Evolutionary conservation across 1,140 invertebrate genomes (phyloP), one percentile per base, ranked within the genome.

Genomic region (Mizuhopecten yessoensis): DNA sequence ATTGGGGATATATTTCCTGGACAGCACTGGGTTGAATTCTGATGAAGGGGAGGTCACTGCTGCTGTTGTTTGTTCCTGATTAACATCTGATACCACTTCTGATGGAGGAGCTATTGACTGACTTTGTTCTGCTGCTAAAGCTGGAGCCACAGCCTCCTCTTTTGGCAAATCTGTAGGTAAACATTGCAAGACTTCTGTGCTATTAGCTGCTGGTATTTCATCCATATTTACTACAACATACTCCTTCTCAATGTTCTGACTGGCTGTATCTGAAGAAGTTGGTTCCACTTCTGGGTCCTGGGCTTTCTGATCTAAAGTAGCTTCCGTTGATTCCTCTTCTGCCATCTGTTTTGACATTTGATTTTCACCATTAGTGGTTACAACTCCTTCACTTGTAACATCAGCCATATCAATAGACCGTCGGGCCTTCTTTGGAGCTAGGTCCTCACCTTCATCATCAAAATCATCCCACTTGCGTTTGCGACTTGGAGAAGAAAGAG

Each of bases 161-260:
- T 90, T 86, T 86, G 89, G 17, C 33, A 23, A 45, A n/a, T n/a
- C 57, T 75, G 57, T 89, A 29, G 94, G 94, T 39, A 94, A 86
- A 89, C 93, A 92, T 13, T 92, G 88, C n/a, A 91, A 86, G 34
- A 96, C 95, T 88, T 95, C 95, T 29, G 91, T 34, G 90, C 95
- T 96, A 86, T 96, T 93, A 42, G 94, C 34, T 33, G 92, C 90
- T 36, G 96, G 95, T n/a, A 96, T 94, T 90, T 96, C 95, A 34
- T 93, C 89, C 86, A 93, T 95, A 89, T 94, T 94, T 45, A 96
- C 93, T 88, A 96, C 93, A 88, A 95, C 95, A 94, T 93, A 96
- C 57, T 96, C 95, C 86, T 94, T 92, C 34, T 90, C 90, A 34
- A 94, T 33, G 49, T 94, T 93, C 9, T 86, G 88, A 15, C 90